Evolutionary conservation across 2,113 vertebrate species (phyloP).

Genomic region (Leiothrix lutea): DNA sequence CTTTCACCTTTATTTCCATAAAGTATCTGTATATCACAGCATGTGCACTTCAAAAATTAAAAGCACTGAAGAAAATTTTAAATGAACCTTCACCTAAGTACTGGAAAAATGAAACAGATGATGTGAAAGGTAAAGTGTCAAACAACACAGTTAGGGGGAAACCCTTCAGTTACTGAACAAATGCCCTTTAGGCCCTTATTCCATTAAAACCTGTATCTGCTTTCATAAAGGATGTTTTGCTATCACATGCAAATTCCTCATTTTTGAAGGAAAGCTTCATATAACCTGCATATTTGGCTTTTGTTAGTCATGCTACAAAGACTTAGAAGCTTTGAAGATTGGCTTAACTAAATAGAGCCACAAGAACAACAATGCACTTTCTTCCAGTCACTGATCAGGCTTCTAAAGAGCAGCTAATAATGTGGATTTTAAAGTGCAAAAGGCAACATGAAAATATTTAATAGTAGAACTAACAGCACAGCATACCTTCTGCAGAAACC

Average conservation of each 20-base stretch:
- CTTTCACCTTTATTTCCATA: not conserved
- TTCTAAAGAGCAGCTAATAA: slow-evolving; percentile 52
- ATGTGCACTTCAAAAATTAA: not conserved
- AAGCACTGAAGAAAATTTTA: not conserved
- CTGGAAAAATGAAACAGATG: not conserved
- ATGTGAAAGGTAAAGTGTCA: not conserved
- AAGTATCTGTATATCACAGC: not conserved
- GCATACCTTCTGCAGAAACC: slow-evolving; percentile 66
- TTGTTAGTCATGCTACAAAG: slow-evolving; percentile 28
- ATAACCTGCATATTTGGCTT: slow-evolving; percentile 5
- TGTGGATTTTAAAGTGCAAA: slow-evolving; percentile 36
- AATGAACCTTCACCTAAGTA: not conserved
- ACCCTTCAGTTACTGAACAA: not conserved
- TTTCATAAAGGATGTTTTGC: not conserved
- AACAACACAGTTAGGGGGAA: not conserved
- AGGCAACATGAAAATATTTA: slow-evolving; percentile 52
- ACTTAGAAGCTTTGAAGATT: slow-evolving; percentile 26
- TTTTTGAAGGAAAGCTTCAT: slow-evolving; percentile 18
- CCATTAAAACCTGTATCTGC: not conserved
- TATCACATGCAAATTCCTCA: slow-evolving; percentile 9
- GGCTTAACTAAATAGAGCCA: slow-evolving; percentile 42
- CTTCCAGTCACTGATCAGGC: slow-evolving; percentile 15
- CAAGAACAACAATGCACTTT: slow-evolving; percentile 3
- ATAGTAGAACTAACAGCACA: slow-evolving; percentile 60
- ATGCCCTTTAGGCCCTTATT: not conserved